These are phyloP conservation scores for Symphodus melops DNA, from an alignment of 2,113 vertebrate species.

Conservation along the genomic window DNA sequence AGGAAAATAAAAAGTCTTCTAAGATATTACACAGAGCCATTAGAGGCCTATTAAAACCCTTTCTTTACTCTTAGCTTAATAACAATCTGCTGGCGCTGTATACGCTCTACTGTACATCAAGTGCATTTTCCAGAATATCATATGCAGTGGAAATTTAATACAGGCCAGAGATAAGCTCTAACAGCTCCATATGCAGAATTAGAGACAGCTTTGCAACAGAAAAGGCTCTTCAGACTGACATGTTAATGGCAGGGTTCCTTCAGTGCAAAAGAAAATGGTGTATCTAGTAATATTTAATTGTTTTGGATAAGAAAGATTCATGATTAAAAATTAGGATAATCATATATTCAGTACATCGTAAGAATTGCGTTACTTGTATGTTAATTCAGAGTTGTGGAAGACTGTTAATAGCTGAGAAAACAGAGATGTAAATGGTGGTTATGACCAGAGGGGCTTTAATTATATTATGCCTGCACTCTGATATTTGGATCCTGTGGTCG, in stretches of 20 bases:
- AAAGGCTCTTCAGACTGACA: slow-evolving; percentile 35
- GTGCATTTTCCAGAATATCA: slow-evolving; percentile 56
- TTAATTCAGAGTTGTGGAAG: slow-evolving; percentile 56
- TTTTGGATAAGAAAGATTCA: neutral
- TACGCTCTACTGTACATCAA: slow-evolving; percentile 10
- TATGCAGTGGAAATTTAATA: slow-evolving; percentile 49
- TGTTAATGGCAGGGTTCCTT: slow-evolving; percentile 29
- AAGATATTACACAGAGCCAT: slow-evolving; percentile 49
- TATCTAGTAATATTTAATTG: neutral
- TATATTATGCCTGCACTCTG: slow-evolving; percentile 61
- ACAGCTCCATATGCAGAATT: slow-evolving; percentile 60
- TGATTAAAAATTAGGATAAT: slow-evolving; percentile 2
- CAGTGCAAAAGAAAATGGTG: neutral
- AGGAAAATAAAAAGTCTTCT: slow-evolving; percentile 44
- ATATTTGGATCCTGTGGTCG: slow-evolving; percentile 71
- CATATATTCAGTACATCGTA: slow-evolving; percentile 31
- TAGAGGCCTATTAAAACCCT: slow-evolving; percentile 45
- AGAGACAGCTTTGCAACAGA: slow-evolving; percentile 6
- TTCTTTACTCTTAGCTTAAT: slow-evolving; percentile 50
- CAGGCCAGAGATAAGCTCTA: slow-evolving; percentile 35
- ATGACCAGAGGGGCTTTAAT: slow-evolving; percentile 64
- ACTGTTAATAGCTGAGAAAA: slow-evolving; percentile 49
- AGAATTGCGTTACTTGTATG: slow-evolving; percentile 10
- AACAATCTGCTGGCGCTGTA: slow-evolving; percentile 18
- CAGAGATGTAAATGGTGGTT: slow-evolving; percentile 66